Evolutionary conservation across 2,888 invertebrate genomes (phyloP).

Genomic region (Lamellibrachia columna): DNA sequence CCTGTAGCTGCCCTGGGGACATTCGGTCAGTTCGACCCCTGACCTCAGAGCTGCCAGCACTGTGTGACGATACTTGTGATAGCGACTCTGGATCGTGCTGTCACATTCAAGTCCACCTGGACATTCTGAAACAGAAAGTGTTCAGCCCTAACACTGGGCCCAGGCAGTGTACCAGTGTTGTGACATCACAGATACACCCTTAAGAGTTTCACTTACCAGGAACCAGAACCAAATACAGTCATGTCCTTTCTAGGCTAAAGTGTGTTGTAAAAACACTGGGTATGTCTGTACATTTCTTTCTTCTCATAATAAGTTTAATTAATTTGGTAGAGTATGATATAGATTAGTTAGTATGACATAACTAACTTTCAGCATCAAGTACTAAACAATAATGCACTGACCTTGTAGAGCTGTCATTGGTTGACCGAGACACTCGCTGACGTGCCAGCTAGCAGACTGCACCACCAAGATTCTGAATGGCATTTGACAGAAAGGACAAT

Average conservation of each 20-base stretch:
- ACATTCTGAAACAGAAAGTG: constrained; percentile 30
- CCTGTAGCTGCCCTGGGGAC: background rate
- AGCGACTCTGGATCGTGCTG: constrained; percentile 31
- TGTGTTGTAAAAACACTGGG: background rate
- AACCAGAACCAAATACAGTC: too few relatives aligned
- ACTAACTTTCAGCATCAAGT: background rate
- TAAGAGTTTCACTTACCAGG: too few relatives aligned
- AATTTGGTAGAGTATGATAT: background rate
- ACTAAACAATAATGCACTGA: background rate
- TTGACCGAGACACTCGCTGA: constrained; percentile 31
- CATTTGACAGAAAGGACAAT: constrained; percentile 39
- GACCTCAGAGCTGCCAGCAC: constrained; percentile 27
- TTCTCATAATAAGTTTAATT: background rate
- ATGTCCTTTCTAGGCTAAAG: background rate
- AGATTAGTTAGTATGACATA: background rate
- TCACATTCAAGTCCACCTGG: constrained; percentile 33
- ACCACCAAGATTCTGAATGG: constrained; percentile 28
- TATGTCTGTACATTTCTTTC: background rate
- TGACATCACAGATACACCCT: background rate
- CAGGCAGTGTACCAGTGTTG: background rate
- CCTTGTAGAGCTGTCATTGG: constrained; percentile 18
- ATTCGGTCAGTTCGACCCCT: background rate
- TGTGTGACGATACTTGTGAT: constrained; percentile 32
- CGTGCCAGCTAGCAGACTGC: constrained; percentile 29
- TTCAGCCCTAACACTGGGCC: background rate